Base-by-base conservation (phyloP, 2,888 invertebrate species). In the Pedicia rivosa region DNA sequence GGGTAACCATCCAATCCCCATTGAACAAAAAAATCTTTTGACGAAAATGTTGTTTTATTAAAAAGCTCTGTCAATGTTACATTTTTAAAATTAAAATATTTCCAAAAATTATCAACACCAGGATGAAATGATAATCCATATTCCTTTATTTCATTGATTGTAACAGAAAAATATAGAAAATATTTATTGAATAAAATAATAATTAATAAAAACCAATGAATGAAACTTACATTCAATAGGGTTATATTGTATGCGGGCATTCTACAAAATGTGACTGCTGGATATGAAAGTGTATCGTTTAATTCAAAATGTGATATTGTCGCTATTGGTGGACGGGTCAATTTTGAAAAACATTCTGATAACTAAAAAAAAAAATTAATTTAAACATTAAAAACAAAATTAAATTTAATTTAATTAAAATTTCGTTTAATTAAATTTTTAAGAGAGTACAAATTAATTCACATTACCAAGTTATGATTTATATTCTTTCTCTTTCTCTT, bases 281-380 rank as follows among this genome's bases (percentile, higher is more conserved):
- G 78, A 56, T 77, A 78, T 43, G 64, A 55, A 36, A 79, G 63
- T 0, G 73, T 70, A 20, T 73, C 67, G 51, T 78, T 78, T 38
- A 76, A 65, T 45, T 67, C 67, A 42, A 75, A 75, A 48, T 70
- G 70, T 0, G 77, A 73, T 54, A 75, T 70, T 2, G 78, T 78
- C 1, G 76, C 70, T 20, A 76, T 67, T 0, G 78, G 78, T 1
- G 72, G 72, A 43, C 68, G 51, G 6, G 67, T 52, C 37, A 78
- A 50, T 51, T 78, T 78, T 15, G 53, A 46, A 5, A 75, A 57
- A 47, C 76, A 77, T 43, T 65, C 64, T 35, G 65, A 53, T 25
- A 78, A 60, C 75, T 76, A 51, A 24, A 54, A 51, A 22, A 38
- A 25, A 38, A 38, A 34, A 20, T 22, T n/a, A n/a, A 4, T 27